Conservation (phyloP, 1,140 invertebrate genomes). For the Wiebesia pumilae region DNA sequence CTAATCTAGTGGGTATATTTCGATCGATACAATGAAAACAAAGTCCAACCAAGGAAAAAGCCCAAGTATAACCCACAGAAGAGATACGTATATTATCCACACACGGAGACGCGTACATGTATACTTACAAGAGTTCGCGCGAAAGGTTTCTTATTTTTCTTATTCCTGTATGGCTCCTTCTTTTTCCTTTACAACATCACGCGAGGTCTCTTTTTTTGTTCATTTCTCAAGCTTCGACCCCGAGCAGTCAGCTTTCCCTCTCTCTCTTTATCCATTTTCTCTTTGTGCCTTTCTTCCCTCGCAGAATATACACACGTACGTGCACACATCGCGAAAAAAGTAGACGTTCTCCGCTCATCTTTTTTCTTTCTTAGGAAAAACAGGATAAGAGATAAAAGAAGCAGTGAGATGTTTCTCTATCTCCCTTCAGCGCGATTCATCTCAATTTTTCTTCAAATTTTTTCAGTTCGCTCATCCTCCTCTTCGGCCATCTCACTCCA, state of each 20-base stretch:
- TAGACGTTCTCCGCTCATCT: constrained; percentile 4
- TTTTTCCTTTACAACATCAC: constrained; percentile 33
- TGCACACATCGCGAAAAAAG: background rate
- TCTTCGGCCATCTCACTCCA: background rate
- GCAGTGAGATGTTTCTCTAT: background rate
- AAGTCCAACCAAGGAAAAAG: background rate
- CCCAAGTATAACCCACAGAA: background rate
- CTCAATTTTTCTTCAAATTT: constrained; percentile 70
- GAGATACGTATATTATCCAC: background rate
- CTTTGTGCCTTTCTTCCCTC: constrained; percentile 14
- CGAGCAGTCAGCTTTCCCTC: constrained; percentile 14
- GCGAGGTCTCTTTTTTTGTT: background rate
- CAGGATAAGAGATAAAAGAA: constrained; percentile 19
- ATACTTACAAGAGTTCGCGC: background rate
- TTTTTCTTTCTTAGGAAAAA: constrained; percentile 56
- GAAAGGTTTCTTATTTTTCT: constrained; percentile 11
- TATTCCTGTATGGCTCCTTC: constrained; percentile 45
- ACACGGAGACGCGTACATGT: background rate
- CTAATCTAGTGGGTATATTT: background rate
- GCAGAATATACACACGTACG: background rate
- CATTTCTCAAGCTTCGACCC: constrained; percentile 13
- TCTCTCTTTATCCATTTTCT: background rate
- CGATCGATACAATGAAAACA: constrained; percentile 8
- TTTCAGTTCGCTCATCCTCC: constrained; percentile 58
- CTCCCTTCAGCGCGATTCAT: constrained; percentile 63